Evolutionary conservation across 2,113 vertebrate species (phyloP).

Genomic region (Prionailurus viverrinus): DNA sequence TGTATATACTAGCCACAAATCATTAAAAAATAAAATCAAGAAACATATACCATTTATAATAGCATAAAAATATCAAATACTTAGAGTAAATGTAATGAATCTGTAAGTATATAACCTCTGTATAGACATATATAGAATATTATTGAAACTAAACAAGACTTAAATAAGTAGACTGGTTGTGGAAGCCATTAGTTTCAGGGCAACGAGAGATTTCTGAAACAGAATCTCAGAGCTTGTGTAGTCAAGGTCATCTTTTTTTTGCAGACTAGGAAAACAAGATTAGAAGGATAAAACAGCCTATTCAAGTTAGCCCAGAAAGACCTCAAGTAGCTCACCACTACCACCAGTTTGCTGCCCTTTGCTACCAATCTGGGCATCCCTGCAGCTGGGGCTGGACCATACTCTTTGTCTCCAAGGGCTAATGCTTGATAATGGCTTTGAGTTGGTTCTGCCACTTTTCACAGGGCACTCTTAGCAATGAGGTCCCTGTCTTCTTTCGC

Average conservation of each 20-base stretch:
- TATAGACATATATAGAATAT: not conserved
- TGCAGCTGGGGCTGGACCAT: not conserved
- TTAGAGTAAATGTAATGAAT: constrained; percentile 8
- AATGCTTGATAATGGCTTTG: not conserved
- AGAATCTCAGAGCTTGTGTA: not conserved
- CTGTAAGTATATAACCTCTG: not conserved
- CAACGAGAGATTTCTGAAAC: not conserved
- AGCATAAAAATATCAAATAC: not conserved
- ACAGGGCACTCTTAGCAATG: not conserved
- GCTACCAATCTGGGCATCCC: not conserved
- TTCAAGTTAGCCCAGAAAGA: not conserved
- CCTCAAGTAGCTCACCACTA: not conserved
- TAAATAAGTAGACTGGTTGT: not conserved
- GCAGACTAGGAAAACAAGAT: not conserved
- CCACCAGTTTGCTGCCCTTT: not conserved
- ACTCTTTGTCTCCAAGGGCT: not conserved
- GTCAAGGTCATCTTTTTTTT: constrained; percentile 14
- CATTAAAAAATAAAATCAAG: constrained; percentile 33
- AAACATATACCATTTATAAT: not conserved
- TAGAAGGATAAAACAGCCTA: not conserved
- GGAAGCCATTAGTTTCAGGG: not conserved
- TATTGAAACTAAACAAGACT: not conserved
- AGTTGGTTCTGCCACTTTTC: not conserved
- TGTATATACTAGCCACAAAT: not conserved
- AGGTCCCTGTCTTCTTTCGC: not conserved